Evolutionary conservation across 2,888 invertebrate species (phyloP), one percentile per base, ranked within the genome.

Genomic region (Plebejus melissa): DNA sequence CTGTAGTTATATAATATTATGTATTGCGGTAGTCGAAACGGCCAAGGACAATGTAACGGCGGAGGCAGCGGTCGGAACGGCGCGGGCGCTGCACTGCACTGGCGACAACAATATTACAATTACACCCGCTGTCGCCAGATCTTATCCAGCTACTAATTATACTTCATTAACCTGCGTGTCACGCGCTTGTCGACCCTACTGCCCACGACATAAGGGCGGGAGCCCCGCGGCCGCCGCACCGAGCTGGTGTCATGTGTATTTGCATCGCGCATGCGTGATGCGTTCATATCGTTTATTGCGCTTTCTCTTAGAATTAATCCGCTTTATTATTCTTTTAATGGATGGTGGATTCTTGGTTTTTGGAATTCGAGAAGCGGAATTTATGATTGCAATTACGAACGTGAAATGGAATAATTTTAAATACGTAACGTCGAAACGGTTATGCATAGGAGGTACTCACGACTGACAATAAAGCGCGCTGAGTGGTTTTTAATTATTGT

Each of bases 81-180:
- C 75, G 77, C 76, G 77, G 77, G 80, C 54, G 54, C 54, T 54
- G 54, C 77, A 79, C 79, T 81, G 77, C 76, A 75, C 75, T 77
- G 77, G 80, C 77, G 80, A 80, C 81, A 81, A 80, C 80, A 77
- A 80, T 80, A 80, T 80, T 76, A 78, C 80, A 82, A 82, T 82
- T 82, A 82, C 77, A 76, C 41, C 60, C 77, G 74, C 74, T 77
- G 77, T 78, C 78, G 78, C 77, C 78, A 78, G 81, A 79, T 79
- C 78, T 78, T 79, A 79, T 79, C 80, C 76, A 16, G 71, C 7
- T 74, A 70, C 76, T 77, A 78, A 80, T 79, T 77, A 76, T 74
- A 50, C 57, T 36, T 76, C 38, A 74, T 71, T 74, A 74, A 16
- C 54, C 22, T 46, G 32, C 22, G 13, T 7, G 13, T 36, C 65